These are phyloP conservation scores for Leptodactylus fuscus DNA, from an alignment of 2,113 vertebrate species.

Conservation along the genomic window DNA sequence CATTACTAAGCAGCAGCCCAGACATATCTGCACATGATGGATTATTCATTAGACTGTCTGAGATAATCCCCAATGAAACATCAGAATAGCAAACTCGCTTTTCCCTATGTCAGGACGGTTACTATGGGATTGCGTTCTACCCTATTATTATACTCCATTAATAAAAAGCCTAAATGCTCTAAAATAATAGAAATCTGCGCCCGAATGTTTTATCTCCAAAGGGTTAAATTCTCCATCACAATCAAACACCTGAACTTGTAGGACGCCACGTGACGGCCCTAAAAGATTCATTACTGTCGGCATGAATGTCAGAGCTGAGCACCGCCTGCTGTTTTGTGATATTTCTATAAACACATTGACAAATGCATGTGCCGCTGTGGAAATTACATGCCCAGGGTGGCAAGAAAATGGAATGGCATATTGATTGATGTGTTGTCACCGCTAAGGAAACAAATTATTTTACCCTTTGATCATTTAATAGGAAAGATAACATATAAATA, in stretches of 20 bases:
- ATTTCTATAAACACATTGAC: conserved; percentile 44
- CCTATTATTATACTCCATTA: too few species aligned
- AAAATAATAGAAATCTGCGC: neutral
- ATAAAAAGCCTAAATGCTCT: neutral
- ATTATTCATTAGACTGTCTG: too few species aligned
- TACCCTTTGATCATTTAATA: conserved; percentile 40
- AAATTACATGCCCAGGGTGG: conserved; percentile 38
- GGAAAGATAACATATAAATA: conserved; percentile 28
- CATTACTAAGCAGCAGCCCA: too few species aligned
- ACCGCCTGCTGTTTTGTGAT: conserved; percentile 41
- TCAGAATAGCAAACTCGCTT: too few species aligned
- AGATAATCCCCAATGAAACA: too few species aligned
- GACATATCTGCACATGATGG: too few species aligned
- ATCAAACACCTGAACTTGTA: neutral
- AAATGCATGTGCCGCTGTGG: conserved; percentile 33
- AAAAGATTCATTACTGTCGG: conserved; percentile 18
- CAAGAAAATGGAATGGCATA: conserved; percentile 16
- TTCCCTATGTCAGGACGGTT: too few species aligned
- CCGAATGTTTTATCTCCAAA: neutral
- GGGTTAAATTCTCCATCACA: neutral
- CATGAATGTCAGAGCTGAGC: neutral
- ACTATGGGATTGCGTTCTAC: too few species aligned
- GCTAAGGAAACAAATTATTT: conserved; percentile 48
- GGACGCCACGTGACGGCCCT: neutral
- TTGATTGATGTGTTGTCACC: conserved; percentile 50